Evolutionary conservation across 2,797 vertebrate species (phyloP), one percentile per base, ranked within the genome.

Genomic region (Lithobates pipiens): DNA sequence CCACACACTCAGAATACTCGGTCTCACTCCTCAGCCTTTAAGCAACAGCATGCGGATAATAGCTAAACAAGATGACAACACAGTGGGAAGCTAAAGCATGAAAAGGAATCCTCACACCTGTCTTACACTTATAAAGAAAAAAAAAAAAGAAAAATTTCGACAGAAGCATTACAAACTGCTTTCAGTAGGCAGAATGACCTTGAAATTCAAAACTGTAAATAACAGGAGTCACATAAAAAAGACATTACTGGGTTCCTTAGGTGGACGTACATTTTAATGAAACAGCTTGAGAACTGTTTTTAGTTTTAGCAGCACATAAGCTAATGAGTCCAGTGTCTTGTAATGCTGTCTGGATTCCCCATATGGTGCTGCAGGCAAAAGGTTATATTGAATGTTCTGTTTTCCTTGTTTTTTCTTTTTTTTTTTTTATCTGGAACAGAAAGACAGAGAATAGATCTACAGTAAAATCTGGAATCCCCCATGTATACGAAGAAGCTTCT

Each of bases 41-140:
- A 72, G 7, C 67, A 63, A 10, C 36, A 67, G 32, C 10, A 67
- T 74, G 34, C 39, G 18, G 5, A 34, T 72, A 46, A 13, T 75
- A 29, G 67, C 21, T 50, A n/a, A 65, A 34, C 34, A 44, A 42
- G 69, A 86, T 67, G 42, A 68, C 77, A 70, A 42, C 75, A n/a
- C 69, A 5, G 32, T 36, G 42, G 85, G 80, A 86, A 83, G 76
- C 13, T 10, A 15, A 74, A 61, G 18, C 76, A 54, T 34, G 18
- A 71, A 57, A 27, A 61, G 42, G 72, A 78, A 68, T 74, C 57
- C 44, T 44, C 8, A 29, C 85, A 86, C 85, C 80, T 77, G 79
- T 82, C 34, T 39, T 63, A 34, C 46, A 77, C 54, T 27, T 77
- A 77, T 23, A 39, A 39, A 39, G 39, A 39, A 36, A 36, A 36